phyloP scores from a whole-genome alignment of 2,113 vertebrate species.

The Sphyrna mokarran region DNA sequence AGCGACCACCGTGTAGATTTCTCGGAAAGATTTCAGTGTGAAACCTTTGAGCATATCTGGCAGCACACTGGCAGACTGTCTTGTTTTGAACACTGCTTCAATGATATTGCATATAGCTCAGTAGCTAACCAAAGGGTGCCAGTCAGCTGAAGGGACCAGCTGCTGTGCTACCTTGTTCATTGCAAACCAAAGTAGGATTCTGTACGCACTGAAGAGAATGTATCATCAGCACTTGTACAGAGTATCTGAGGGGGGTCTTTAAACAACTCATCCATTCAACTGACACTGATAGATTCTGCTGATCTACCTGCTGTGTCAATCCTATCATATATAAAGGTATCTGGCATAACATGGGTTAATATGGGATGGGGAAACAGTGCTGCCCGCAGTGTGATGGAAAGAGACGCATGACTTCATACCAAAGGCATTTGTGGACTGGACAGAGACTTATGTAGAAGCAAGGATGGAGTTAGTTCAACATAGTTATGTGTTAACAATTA shows the following conservation, averaged over 20 bases:
- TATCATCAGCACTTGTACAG: background rate
- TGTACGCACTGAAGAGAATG: background rate
- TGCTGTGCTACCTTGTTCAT: background rate
- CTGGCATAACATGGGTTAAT: too few relatives aligned
- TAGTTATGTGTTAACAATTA: too few relatives aligned
- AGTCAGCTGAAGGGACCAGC: background rate
- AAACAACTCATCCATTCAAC: background rate
- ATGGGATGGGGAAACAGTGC: too few relatives aligned
- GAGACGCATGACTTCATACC: too few relatives aligned
- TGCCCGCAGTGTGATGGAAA: too few relatives aligned
- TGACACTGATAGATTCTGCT: background rate
- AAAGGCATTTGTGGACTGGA: too few relatives aligned
- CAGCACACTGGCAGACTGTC: background rate
- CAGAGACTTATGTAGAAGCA: too few relatives aligned
- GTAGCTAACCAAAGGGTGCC: background rate
- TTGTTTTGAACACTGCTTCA: background rate
- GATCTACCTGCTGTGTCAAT: background rate
- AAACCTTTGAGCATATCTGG: background rate
- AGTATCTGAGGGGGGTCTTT: background rate
- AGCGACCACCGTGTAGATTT: background rate
- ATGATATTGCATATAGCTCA: background rate
- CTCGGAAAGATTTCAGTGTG: background rate
- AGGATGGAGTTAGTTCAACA: too few relatives aligned
- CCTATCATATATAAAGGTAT: too few relatives aligned
- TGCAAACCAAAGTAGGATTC: background rate